A percentile compares a stretch with the other conserved stretches of the same genome.
These are phyloP conservation scores for Pygathrix nemaeus DNA, from an alignment of 2,113 vertebrate genomes.

Conservation along the genomic window DNA sequence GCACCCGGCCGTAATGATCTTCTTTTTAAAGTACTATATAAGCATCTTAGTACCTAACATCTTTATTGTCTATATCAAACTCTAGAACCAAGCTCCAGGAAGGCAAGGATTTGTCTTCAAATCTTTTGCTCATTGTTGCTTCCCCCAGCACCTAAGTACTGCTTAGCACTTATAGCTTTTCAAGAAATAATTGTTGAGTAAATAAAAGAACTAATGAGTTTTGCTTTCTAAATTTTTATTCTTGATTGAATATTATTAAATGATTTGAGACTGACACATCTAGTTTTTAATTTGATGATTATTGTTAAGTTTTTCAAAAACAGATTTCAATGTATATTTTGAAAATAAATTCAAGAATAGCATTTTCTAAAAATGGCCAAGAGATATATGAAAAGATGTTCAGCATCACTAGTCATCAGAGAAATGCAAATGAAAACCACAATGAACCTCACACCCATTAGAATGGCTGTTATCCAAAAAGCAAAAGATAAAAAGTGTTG, in stretches of 20 bases:
- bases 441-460: background rate
- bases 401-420: too few species aligned
- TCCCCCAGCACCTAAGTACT: background rate
- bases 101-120: background rate
- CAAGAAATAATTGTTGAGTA: slow-evolving; percentile 24
- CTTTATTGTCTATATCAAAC: background rate
- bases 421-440: background rate
- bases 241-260: background rate
- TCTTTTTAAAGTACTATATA: background rate
- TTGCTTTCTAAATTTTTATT: slow-evolving; percentile 21
- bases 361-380: background rate
- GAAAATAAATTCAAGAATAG: slow-evolving; percentile 30
- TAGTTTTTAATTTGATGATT: background rate
- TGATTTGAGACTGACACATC: background rate
- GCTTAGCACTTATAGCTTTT: background rate
- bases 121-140: background rate
- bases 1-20: background rate
- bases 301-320: background rate
- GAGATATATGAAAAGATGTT: background rate
- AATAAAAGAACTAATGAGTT: background rate
- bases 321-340: background rate
- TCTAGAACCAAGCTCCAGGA: background rate
- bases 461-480: background rate
- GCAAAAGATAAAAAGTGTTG: background rate
- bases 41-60: background rate